phyloP scores from a whole-genome alignment of 2,113 vertebrate species.

The Apteryx mantelli region DNA sequence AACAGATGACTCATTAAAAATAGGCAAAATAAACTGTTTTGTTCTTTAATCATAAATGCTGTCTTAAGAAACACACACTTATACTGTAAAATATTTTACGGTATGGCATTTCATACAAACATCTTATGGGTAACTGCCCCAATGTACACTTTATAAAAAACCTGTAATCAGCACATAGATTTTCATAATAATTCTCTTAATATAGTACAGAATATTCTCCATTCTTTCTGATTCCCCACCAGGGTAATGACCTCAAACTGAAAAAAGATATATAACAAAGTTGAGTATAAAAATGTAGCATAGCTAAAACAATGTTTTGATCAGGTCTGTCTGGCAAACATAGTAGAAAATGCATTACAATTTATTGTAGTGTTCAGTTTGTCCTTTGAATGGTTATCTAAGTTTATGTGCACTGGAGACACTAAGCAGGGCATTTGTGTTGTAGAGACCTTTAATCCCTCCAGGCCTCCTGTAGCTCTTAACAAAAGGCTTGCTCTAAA shows the following conservation, averaged over 20 bases:
- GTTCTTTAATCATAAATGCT: not conserved
- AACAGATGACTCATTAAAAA: not conserved
- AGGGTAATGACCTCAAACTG: not conserved
- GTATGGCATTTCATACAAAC: not conserved
- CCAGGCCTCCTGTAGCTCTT: not conserved
- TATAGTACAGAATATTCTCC: not conserved
- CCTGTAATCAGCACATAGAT: not conserved
- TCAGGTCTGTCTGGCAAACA: not conserved
- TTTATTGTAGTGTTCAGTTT: not conserved
- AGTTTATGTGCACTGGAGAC: not conserved
- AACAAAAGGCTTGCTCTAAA: not conserved
- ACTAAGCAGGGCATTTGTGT: not conserved
- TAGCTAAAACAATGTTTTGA: not conserved
- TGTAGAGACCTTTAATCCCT: not conserved
- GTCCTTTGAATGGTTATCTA: not conserved
- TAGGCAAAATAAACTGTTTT: not conserved
- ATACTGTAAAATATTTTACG: not conserved
- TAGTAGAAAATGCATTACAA: not conserved
- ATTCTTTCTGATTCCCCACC: not conserved
- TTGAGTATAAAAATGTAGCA: not conserved
- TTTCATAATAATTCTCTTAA: not conserved
- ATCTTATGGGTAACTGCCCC: not conserved
- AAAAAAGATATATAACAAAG: not conserved
- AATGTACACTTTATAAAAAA: not conserved
- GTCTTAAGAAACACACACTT: not conserved